Base-by-base conservation (phyloP, 2,888 invertebrate genomes). In the Eristalinus aeneus region DNA sequence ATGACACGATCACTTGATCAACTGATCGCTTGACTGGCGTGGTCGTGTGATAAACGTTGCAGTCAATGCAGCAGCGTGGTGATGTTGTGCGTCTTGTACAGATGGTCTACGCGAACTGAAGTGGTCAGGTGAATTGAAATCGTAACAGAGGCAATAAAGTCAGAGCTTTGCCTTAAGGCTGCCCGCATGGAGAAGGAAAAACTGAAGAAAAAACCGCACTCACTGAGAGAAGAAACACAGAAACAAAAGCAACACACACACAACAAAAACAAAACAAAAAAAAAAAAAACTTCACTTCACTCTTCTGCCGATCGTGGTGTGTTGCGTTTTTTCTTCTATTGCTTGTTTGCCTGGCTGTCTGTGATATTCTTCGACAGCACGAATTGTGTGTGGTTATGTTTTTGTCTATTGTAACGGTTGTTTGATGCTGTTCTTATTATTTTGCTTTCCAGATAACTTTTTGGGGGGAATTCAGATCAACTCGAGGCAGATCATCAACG, bases 91-190 rank as follows among this genome's bases (percentile, higher is more conserved):
- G 78, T 68, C 69, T 74, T 56, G 54, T 34, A 32, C 86, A 69
- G 82, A 86, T 82, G 86, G 82, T 86, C 86, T 86, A 78, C 67
- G 77, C 72, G 77, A 82, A 86, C 86, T 86, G 77, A 86, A 73
- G 81, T 74, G 82, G 86, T 77, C 74, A 71, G 34, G 86, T 74
- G 74, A 86, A 86, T 82, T 78, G 77, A 78, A 86, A 82, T 86
- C 69, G 74, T 86, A 86, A 82, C 86, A 86, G 73, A 82, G 86
- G 86, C 46, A 78, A 86, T 82, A 86, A 86, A 82, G 74, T 73
- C 54, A 60, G 77, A 82, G 71, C 77, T 86, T 75, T 64, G 68
- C 10, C 58, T 64, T 61, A 23, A 16, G 31, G 58, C 23, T 27
- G 27, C 79, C 36, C 54, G 8, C 16, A 73, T 34, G 54, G 39